Percentiles rank a stretch among this genome's conserved stretches.
These are phyloP conservation scores for Sceloporus undulatus DNA, from an alignment of 2,113 vertebrate genomes.

Conservation along the genomic window DNA sequence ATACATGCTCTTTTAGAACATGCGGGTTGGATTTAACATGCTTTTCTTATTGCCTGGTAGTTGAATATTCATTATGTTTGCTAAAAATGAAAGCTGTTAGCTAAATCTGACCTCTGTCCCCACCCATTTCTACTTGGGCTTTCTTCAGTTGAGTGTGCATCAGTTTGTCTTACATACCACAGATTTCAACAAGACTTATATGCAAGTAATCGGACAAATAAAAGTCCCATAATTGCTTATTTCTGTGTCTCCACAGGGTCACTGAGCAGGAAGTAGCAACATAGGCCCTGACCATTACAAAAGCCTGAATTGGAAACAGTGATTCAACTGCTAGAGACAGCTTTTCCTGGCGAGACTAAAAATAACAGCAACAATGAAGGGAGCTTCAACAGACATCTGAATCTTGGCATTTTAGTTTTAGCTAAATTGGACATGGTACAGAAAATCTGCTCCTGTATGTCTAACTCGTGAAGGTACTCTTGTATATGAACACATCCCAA, in stretches of 20 bases:
- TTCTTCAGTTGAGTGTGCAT: no score
- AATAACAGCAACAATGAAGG: neutral
- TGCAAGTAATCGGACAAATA: no score
- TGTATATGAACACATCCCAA: no score
- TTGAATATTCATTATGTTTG: no score
- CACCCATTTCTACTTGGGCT: no score
- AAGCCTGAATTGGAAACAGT: neutral
- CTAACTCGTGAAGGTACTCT: neutral
- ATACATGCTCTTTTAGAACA: no score
- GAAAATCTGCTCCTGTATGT: neutral
- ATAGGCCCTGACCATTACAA: conserved; percentile 13
- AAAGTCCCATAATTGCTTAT: conserved; percentile 13
- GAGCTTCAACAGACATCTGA: neutral
- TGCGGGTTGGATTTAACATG: no score
- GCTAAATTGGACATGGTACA: neutral
- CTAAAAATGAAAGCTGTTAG: no score
- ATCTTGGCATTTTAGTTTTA: neutral
- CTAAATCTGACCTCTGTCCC: no score
- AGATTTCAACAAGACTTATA: no score
- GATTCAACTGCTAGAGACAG: neutral
- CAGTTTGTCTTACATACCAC: no score
- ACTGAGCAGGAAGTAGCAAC: neutral
- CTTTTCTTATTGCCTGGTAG: no score
- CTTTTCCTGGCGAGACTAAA: neutral
- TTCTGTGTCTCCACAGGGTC: neutral